Evolutionary conservation across 2,113 vertebrate genomes (phyloP).

Genomic region (Gasterosteus nipponicus): DNA sequence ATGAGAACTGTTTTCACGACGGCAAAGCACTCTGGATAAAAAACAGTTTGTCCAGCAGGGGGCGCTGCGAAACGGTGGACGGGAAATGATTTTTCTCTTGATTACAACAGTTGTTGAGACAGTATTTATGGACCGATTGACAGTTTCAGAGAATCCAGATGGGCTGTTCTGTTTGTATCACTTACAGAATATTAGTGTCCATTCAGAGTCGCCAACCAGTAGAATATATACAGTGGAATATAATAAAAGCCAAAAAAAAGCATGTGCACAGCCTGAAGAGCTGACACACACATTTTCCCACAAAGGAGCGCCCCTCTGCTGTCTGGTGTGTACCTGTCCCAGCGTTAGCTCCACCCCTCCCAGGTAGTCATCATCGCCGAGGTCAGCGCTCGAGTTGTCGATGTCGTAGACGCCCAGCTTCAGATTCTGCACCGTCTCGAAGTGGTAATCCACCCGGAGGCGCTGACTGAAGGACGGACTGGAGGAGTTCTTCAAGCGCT

Average conservation of each 20-base stretch:
- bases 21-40: not conserved
- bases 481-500: constrained; percentile 87
- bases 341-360: constrained; percentile 89
- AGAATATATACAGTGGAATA: not conserved
- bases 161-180: no score
- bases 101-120: no score
- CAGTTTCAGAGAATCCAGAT: no score
- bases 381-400: constrained; percentile 87
- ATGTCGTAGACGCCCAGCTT: constrained; percentile 90
- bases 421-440: constrained; percentile 92
- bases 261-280: not conserved
- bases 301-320: not conserved
- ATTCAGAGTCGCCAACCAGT: not conserved
- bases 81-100: no score
- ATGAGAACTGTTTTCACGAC: not conserved
- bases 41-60: constrained; percentile 17
- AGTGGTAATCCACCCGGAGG: constrained; percentile 87
- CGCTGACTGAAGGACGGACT: constrained; percentile 89
- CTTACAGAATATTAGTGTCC: no score
- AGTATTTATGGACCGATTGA: no score
- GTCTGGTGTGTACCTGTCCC: constrained; percentile 84
- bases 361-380: constrained; percentile 90
- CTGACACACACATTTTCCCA: not conserved
- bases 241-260: not conserved
- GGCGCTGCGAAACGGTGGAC: not conserved